Conservation (phyloP, 2,888 invertebrate genomes). For the Cylloceria caligata region DNA sequence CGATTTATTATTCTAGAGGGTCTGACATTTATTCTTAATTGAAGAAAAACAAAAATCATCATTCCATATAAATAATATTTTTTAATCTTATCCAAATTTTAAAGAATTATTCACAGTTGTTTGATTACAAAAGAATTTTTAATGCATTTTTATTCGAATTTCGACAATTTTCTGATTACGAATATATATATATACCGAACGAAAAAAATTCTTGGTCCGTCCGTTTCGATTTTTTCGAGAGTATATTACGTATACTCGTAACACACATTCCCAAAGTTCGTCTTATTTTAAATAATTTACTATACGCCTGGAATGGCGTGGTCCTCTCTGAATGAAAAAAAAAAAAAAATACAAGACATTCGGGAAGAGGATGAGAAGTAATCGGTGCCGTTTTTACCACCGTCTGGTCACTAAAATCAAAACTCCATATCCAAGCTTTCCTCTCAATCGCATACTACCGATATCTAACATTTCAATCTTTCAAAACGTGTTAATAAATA, state of each 20-base stretch:
- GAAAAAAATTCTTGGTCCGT: constrained; percentile 60
- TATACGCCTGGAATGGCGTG: constrained; percentile 5
- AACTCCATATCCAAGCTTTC: constrained; percentile 34
- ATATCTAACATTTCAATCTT: constrained; percentile 60
- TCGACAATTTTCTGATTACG: neutral
- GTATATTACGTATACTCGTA: constrained; percentile 23
- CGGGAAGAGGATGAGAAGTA: constrained; percentile 43
- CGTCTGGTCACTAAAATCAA: constrained; percentile 21
- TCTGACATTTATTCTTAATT: no score
- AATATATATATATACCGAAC: constrained; percentile 37
- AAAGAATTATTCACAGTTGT: neutral
- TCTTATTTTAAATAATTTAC: constrained; percentile 1
- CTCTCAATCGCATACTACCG: constrained; percentile 44
- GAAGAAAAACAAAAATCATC: no score
- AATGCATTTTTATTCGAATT: neutral
- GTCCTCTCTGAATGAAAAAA: neutral
- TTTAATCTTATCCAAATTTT: no score
- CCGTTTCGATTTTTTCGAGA: constrained; percentile 60
- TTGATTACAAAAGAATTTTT: neutral
- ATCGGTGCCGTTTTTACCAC: constrained; percentile 61
- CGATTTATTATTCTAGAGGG: no score
- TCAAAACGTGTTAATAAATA: constrained; percentile 8
- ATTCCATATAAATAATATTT: no score
- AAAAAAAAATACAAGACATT: constrained; percentile 31
- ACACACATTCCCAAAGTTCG: constrained; percentile 58